These are phyloP conservation scores for Plestiodon gilberti DNA, from an alignment of 2,113 vertebrate species.

Conservation along the genomic window DNA sequence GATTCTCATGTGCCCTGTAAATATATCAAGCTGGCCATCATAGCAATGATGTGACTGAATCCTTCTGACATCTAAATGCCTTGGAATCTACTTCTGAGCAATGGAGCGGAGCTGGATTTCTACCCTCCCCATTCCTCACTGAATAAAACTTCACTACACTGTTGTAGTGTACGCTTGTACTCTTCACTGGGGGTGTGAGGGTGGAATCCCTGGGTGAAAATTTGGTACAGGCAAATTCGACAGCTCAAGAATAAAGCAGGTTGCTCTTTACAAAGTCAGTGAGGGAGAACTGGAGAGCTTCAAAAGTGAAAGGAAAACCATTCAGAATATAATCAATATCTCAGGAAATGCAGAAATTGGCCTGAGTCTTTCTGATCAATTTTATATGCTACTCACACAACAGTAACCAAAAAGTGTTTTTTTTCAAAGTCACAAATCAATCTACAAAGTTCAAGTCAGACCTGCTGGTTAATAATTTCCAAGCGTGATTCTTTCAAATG, in stretches of 20 bases:
- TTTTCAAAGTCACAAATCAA: background rate
- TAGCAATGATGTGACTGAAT: background rate
- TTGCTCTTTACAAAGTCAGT: background rate
- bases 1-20: too few relatives aligned
- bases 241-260: background rate
- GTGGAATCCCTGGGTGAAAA: background rate
- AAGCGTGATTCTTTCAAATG: slow-evolving; percentile 89
- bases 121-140: background rate
- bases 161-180: too few relatives aligned
- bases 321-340: background rate
- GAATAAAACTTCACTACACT: too few relatives aligned
- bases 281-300: background rate
- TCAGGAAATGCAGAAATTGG: background rate
- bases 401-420: background rate
- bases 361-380: background rate
- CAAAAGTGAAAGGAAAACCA: background rate
- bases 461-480: slow-evolving; percentile 96
- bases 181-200: too few relatives aligned
- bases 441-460: slow-evolving; percentile 53
- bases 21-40: background rate
- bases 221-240: background rate
- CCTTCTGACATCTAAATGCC: background rate
- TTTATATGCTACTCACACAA: background rate
- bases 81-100: background rate
- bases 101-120: background rate